phyloP scores from a whole-genome alignment of 2,888 invertebrate genomes.

The Myathropa florea region DNA sequence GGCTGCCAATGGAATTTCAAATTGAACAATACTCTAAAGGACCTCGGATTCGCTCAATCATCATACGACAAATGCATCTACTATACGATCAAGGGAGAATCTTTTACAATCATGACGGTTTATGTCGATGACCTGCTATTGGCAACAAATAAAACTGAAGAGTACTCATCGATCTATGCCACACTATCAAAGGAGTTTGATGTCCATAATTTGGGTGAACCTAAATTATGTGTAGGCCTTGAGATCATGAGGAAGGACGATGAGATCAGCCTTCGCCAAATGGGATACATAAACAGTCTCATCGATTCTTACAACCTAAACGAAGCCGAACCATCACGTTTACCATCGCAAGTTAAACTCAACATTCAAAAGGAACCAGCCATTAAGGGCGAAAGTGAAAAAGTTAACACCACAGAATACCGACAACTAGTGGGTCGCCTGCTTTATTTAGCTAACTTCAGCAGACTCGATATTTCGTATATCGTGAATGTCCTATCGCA shows the following conservation, averaged over 20 bases:
- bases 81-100: not conserved
- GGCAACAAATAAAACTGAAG: not conserved
- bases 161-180: not conserved
- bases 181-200: slow-evolving; percentile 24
- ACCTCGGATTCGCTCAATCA: not conserved
- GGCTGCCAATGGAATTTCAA: slow-evolving; percentile 26
- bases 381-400: slow-evolving; percentile 25
- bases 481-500: slow-evolving; percentile 32
- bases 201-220: slow-evolving; percentile 31
- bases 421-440: slow-evolving; percentile 26
- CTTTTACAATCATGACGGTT: not conserved
- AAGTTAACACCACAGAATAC: slow-evolving; percentile 3
- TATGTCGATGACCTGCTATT: not conserved
- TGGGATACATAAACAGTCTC: slow-evolving; percentile 38
- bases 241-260: slow-evolving; percentile 26
- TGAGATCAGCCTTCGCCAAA: slow-evolving; percentile 10
- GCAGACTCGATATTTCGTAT: slow-evolving; percentile 37
- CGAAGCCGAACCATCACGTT: slow-evolving; percentile 20
- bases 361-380: slow-evolving; percentile 33
- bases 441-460: slow-evolving; percentile 39
- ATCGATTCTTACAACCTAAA: slow-evolving; percentile 1
- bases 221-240: slow-evolving; percentile 35
- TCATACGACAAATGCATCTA: slow-evolving; percentile 17
- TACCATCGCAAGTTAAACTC: slow-evolving; percentile 11
- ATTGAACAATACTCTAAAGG: slow-evolving; percentile 18